A percentile compares a stretch with the other conserved stretches of the same genome.
phyloP scores from a whole-genome alignment of 2,888 invertebrate species.

The Drosophila formosana region DNA sequence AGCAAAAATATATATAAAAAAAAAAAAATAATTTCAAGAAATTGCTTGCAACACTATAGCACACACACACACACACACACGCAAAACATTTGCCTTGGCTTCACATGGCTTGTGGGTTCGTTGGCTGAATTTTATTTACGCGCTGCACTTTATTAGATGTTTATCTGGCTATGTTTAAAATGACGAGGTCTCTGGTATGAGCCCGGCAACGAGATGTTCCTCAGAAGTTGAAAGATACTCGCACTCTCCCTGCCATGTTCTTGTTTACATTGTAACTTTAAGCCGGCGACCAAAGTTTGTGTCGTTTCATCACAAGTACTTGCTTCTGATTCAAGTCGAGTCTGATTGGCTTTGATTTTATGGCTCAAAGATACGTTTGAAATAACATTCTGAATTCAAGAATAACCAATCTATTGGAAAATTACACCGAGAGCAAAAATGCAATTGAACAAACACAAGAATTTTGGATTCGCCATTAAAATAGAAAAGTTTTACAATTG shows the following conservation, averaged over 20 bases:
- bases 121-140: conserved; percentile 35
- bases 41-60: conserved; percentile 62
- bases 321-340: too few relatives aligned
- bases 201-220: background rate
- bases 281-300: too few relatives aligned
- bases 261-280: background rate
- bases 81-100: background rate
- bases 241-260: background rate
- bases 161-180: conserved; percentile 71
- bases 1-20: background rate
- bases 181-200: conserved; percentile 59
- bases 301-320: too few relatives aligned
- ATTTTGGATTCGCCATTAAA: too few relatives aligned
- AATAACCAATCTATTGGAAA: too few relatives aligned
- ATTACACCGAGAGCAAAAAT: too few relatives aligned
- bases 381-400: too few relatives aligned
- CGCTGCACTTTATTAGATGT: conserved; percentile 75
- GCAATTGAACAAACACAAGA: too few relatives aligned
- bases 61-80: conserved; percentile 9
- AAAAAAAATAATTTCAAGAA: conserved; percentile 66
- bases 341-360: too few relatives aligned
- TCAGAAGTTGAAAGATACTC: conserved; percentile 5
- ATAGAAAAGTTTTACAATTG: too few relatives aligned
- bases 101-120: conserved; percentile 21
- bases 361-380: too few relatives aligned